Percentiles rank a stretch among this genome's conserved stretches.
These are phyloP conservation scores for Pterocles gutturalis DNA, from an alignment of 2,113 vertebrate genomes.

Conservation along the genomic window DNA sequence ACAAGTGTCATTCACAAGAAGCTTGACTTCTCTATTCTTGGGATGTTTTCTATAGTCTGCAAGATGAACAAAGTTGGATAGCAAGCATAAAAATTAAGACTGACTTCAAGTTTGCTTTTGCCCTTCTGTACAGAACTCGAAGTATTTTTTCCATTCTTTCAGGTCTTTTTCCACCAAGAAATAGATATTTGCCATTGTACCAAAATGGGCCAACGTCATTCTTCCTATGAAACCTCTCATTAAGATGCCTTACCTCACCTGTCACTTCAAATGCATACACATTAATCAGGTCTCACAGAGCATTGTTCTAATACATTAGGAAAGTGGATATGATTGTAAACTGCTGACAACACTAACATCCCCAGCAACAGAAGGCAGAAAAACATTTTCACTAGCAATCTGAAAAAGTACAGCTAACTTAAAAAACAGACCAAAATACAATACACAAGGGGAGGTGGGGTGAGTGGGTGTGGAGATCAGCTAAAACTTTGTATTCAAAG, in stretches of 20 bases:
- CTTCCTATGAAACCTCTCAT: not conserved
- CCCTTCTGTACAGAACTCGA: not conserved
- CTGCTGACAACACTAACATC: conserved; percentile 15
- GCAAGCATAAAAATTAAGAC: not conserved
- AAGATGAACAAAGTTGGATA: not conserved
- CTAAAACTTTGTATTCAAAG: conserved; percentile 32
- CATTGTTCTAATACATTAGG: conserved; percentile 37
- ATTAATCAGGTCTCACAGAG: conserved; percentile 27
- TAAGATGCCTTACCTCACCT: not conserved
- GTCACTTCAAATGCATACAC: conserved; percentile 7
- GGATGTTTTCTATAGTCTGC: not conserved
- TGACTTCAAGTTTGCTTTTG: not conserved
- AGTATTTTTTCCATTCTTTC: not conserved
- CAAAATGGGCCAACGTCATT: not conserved
- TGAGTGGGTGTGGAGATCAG: not conserved
- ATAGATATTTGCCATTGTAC: not conserved
- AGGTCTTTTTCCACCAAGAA: not conserved
- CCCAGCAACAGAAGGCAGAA: conserved; percentile 41
- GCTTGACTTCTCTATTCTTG: not conserved
- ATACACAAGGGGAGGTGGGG: not conserved
- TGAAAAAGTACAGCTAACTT: not conserved
- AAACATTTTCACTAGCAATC: not conserved
- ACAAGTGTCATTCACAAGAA: not conserved
- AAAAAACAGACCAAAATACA: conserved; percentile 58
- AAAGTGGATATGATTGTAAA: conserved; percentile 28